Evolutionary conservation across 1,140 invertebrate species (phyloP), one percentile per base, ranked within the genome.

Genomic region (Solenopsis invicta): DNA sequence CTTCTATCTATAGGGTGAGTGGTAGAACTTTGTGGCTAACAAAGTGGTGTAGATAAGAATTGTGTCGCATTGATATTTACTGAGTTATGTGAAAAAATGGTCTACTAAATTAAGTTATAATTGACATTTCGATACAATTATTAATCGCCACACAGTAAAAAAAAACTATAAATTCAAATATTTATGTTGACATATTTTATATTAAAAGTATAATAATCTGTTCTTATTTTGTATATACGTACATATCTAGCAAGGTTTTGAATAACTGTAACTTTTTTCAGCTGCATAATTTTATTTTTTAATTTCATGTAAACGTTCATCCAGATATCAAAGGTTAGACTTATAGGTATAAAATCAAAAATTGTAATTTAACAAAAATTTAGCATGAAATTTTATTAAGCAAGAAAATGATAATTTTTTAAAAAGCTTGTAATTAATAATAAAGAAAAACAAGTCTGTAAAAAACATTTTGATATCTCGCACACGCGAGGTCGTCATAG

Each of bases 41-140:
- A 29, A 29, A 29, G 1, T 29, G 2, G 29, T 29, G 29, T 29
- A 1, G 29, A 29, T 29, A 29, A 29, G 29, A 29, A 29, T 29
- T 29, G 29, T 29, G 2, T 29, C 29, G 29, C 29, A 29, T 29
- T 29, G 2, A 29, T 29, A 29, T 29, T 29, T 29, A 29, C 29
- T 29, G 29, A 29, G 29, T 29, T 29, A 29, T 29, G 29, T 29
- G 29, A 29, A 29, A 29, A 29, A 29, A 29, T 29, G 9, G 13
- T n/a, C 10, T 21, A 29, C 66, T n/a, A n/a, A 72, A 61, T 50
- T 74, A 29, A 59, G n/a, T 59, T 59, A 59, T 16, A 56, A 16
- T 29, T 16, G 21, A 59, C 6, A 10, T 37, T 18, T 13, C 41
- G 13, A 66, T 67, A 18, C 16, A 16, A 29, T 45, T 29, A 78